A percentile compares a stretch with the other conserved stretches of the same genome.
phyloP scores from a whole-genome alignment of 2,113 vertebrate species.

The Lates calcarifer region DNA sequence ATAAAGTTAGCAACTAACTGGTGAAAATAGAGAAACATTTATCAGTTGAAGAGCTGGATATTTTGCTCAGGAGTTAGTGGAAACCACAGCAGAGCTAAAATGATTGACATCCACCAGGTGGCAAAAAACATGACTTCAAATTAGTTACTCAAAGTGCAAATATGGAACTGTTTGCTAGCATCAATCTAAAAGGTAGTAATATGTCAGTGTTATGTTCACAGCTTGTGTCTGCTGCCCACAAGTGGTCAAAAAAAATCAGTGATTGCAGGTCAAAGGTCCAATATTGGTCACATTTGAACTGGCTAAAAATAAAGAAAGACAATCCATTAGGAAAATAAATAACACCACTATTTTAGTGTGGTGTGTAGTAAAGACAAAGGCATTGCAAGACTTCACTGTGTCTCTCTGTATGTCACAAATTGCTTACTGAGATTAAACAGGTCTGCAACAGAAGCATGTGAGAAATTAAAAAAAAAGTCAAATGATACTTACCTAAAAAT shows the following conservation, averaged over 20 bases:
- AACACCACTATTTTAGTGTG: background rate
- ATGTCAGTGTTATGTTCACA: background rate
- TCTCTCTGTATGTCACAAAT: conserved; percentile 16
- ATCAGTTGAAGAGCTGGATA: background rate
- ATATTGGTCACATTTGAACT: background rate
- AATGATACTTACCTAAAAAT: conserved; percentile 83
- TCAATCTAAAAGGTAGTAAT: background rate
- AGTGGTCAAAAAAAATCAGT: conserved; percentile 2
- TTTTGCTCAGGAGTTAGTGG: background rate
- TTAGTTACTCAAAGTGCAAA: background rate
- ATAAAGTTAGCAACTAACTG: background rate
- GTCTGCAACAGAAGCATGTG: conserved; percentile 46
- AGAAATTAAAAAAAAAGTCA: conserved; percentile 59
- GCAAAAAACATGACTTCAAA: background rate
- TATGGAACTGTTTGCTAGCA: background rate
- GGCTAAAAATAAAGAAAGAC: background rate
- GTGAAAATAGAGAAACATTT: background rate
- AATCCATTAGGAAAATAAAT: background rate
- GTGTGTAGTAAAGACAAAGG: background rate
- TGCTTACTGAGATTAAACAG: conserved; percentile 69
- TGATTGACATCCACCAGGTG: background rate
- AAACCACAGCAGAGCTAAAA: background rate
- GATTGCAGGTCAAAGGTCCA: background rate
- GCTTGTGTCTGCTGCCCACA: conserved; percentile 27
- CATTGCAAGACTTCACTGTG: too few species aligned